Evolutionary conservation across 1,140 invertebrate species (phyloP), one percentile per base, ranked within the genome.

Genomic region (Bombus waltoni): DNA sequence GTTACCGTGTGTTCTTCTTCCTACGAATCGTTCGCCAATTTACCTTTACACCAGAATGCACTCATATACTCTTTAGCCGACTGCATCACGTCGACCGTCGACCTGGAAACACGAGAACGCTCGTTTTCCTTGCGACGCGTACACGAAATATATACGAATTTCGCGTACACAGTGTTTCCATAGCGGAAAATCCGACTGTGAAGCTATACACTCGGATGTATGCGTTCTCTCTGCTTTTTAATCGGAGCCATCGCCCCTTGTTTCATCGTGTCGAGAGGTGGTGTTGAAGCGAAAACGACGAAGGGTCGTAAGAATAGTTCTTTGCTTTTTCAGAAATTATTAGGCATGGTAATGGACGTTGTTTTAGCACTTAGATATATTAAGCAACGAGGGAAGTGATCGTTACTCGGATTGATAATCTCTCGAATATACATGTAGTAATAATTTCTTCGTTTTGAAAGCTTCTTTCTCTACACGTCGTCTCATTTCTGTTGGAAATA

Each of bases 71-170:
- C 53, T 75, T 82, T 74, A 47, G 62, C 42, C 13, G 28, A 22
- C 59, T 35, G 44, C 53, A 78, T 78, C 77, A 47, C 42, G 71
- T 28, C 35, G 59, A 59, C 13, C 66, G 44, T 59, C 76, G 74
- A 81, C 44, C 78, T 74, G 79, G 42, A 81, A 85, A 85, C 70
- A 28, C 35, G 35, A 53, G 35, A 85, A 81, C 57, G 18, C 68
- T 74, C 18, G 35, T 62, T 70, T 53, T 72, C 42, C 66, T 13
- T 35, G 65, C 22, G n/a, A 42, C n/a, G 10, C 47, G 6, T 53
- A 53, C 8, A 44, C 59, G 79, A 47, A 40, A 75, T 70, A 53
- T 44, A 59, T 77, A 47, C 35, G 38, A 59, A 78, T 78, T 70
- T 79, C 28, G 18, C 40, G 62, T 79, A 38, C 42, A 57, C 42